These are phyloP conservation scores for Notarius quadriscutis DNA, from an alignment of 2,113 vertebrate species.

Conservation along the genomic window DNA sequence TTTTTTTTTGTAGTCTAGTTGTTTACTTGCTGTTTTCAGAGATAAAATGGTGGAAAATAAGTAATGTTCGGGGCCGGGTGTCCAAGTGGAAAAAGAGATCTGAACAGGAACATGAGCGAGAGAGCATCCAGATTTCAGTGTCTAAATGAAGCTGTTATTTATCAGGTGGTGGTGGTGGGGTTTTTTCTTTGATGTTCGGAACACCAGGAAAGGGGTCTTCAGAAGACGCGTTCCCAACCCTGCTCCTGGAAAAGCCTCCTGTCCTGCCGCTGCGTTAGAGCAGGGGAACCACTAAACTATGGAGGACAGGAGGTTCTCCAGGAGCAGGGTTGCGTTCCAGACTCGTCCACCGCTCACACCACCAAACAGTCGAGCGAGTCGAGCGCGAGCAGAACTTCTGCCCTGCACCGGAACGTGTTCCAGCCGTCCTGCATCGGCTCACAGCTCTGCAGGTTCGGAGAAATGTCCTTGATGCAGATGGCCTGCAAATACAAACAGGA, in stretches of 20 bases:
- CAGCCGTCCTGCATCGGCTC: constrained; percentile 68
- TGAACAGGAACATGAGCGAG: no score
- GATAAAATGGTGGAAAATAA: neutral
- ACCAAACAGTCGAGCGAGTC: constrained; percentile 67
- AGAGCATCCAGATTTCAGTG: no score
- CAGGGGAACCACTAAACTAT: no score
- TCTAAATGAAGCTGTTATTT: neutral
- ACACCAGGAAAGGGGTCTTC: neutral
- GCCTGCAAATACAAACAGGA: constrained; percentile 61
- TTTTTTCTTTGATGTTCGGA: neutral
- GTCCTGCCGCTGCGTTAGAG: neutral
- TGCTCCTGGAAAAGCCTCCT: neutral
- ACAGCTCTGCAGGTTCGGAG: constrained; percentile 78
- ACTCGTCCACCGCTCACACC: constrained; percentile 56
- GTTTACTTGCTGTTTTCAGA: neutral
- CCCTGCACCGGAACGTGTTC: constrained; percentile 74
- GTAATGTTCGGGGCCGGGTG: neutral
- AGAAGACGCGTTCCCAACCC: neutral
- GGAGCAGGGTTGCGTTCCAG: neutral
- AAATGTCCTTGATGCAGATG: constrained; percentile 74
- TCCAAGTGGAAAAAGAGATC: neutral
- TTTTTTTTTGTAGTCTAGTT: neutral
- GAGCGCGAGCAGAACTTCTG: constrained; percentile 72
- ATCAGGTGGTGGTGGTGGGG: no score
- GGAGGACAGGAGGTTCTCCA: neutral